These are phyloP conservation scores for Rattus rattus DNA, from an alignment of 2,113 vertebrate species.

Conservation along the genomic window DNA sequence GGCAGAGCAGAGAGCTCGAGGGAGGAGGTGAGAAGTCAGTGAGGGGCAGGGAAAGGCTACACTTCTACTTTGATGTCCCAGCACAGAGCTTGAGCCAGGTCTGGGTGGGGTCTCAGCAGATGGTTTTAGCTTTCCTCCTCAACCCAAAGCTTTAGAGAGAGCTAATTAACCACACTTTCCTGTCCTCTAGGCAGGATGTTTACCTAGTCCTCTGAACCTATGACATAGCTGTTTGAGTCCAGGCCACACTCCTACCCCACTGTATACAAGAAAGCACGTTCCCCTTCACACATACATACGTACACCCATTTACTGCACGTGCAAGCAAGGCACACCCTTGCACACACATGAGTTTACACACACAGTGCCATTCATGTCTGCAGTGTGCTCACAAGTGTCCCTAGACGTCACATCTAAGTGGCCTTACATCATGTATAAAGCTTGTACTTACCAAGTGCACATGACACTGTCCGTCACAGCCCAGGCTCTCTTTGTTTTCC, in stretches of 20 bases:
- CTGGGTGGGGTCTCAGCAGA: background rate
- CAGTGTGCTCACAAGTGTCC: background rate
- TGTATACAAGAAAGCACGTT: background rate
- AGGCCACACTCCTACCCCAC: background rate
- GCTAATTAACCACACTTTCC: background rate
- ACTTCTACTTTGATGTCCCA: conserved; percentile 49
- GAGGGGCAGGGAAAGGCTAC: background rate
- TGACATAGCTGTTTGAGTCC: too few species aligned
- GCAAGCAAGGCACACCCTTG: background rate
- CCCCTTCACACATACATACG: background rate
- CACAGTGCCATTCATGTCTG: background rate
- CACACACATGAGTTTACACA: background rate
- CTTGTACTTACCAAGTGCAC: background rate
- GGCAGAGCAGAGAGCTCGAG: background rate
- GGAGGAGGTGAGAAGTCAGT: conserved; percentile 54
- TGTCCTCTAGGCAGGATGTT: background rate
- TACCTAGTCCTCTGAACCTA: background rate
- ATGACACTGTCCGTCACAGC: background rate
- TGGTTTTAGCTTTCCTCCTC: background rate
- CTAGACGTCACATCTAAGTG: background rate
- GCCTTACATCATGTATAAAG: too few species aligned
- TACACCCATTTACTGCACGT: background rate
- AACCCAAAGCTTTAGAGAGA: background rate
- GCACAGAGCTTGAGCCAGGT: background rate
- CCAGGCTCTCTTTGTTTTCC: background rate